These are phyloP conservation scores for Mormyrops boulengeri DNA, from an alignment of 2,797 vertebrate species.

Conservation along the genomic window DNA sequence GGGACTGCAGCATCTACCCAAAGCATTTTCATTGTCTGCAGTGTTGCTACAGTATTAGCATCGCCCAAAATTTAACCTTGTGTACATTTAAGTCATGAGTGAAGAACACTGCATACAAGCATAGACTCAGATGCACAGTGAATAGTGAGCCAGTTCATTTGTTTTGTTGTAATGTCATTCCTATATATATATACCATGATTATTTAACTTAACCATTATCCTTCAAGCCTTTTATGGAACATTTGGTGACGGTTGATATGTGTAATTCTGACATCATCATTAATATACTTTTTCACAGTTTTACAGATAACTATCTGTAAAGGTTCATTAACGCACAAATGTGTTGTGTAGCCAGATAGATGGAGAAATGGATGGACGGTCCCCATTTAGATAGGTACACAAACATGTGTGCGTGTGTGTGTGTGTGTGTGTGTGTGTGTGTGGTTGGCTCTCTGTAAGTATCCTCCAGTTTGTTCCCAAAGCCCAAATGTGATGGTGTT, in stretches of 20 bases:
- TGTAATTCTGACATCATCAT: background rate
- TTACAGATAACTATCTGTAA: background rate
- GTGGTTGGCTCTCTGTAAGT: background rate
- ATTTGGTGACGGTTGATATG: background rate
- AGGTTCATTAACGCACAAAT: background rate
- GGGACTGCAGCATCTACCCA: slow-evolving; percentile 17
- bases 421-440: background rate
- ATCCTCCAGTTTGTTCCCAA: background rate
- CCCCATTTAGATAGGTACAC: too few species aligned
- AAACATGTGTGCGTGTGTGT: background rate
- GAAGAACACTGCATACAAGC: background rate
- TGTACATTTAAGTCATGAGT: background rate
- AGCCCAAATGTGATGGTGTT: background rate
- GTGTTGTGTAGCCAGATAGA: background rate
- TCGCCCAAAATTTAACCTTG: background rate
- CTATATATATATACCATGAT: background rate
- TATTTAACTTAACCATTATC: background rate
- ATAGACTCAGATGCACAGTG: background rate
- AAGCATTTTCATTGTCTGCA: background rate
- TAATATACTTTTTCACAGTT: background rate
- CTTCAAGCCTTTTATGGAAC: background rate
- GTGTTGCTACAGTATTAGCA: background rate
- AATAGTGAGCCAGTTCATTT: background rate
- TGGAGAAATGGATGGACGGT: too few species aligned
- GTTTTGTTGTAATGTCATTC: background rate